A percentile compares a stretch with the other conserved stretches of the same genome.
These are phyloP conservation scores for Telmatherina bonti DNA, from an alignment of 2,797 vertebrate genomes.

Conservation along the genomic window DNA sequence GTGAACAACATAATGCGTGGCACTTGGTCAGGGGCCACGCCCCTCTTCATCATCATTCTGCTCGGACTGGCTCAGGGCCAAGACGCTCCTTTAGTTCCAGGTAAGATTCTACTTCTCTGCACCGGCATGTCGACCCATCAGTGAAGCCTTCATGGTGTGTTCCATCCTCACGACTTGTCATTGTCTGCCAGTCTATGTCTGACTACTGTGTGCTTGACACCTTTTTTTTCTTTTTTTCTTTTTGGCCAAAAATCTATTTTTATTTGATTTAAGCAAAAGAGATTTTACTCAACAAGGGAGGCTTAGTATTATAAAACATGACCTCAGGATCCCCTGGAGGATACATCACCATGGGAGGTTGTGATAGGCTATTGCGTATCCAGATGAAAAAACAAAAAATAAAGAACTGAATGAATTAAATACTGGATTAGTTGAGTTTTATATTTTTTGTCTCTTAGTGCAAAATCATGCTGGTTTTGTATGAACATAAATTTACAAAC, in stretches of 20 bases:
- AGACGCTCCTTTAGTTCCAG: constrained; percentile 88
- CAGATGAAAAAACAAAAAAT: background rate
- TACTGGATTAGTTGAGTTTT: background rate
- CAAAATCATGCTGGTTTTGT: background rate
- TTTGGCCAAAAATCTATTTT: background rate
- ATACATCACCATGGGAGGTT: constrained; percentile 43
- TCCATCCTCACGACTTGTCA: constrained; percentile 42
- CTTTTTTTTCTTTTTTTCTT: background rate
- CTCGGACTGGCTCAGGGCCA: constrained; percentile 82
- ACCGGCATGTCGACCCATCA: constrained; percentile 40
- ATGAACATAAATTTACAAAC: background rate
- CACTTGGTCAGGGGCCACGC: constrained; percentile 87
- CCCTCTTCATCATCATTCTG: constrained; percentile 85
- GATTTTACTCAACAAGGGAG: background rate
- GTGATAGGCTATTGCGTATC: background rate
- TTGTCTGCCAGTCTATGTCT: constrained; percentile 59
- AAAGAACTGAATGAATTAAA: background rate
- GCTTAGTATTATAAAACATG: background rate
- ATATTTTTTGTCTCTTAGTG: background rate
- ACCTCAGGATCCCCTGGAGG: constrained; percentile 32
- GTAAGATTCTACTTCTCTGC: constrained; percentile 78
- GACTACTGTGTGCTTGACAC: constrained; percentile 61
- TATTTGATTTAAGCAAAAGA: background rate
- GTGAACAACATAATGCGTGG: constrained; percentile 85
- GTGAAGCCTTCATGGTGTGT: constrained; percentile 28